phyloP scores from a whole-genome alignment of 2,797 vertebrate species.

The Danio tinwini region DNA sequence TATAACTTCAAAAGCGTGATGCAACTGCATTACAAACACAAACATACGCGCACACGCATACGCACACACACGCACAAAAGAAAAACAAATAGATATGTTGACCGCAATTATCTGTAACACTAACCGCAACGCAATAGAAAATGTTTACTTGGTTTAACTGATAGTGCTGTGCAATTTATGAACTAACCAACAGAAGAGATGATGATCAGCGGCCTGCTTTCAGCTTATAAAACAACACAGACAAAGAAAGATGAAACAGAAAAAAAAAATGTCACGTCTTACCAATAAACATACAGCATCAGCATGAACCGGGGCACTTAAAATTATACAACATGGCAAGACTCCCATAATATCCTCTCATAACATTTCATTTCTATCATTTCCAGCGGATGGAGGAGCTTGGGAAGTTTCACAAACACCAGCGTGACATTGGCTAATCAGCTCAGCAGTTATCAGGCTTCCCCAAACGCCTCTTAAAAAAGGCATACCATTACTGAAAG shows the following conservation, averaged over 20 bases:
- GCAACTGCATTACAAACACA: background rate
- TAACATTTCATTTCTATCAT: background rate
- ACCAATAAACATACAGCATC: background rate
- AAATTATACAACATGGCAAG: slow-evolving; percentile 5
- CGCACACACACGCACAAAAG: too few species aligned
- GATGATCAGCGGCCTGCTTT: background rate
- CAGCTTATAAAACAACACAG: background rate
- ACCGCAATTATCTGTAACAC: slow-evolving; percentile 7
- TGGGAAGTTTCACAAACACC: slow-evolving; percentile 14
- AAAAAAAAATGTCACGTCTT: background rate
- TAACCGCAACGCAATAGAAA: background rate
- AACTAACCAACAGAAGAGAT: slow-evolving; percentile 1
- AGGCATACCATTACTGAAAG: background rate
- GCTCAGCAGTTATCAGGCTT: background rate
- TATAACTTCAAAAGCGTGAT: background rate
- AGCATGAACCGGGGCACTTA: background rate
- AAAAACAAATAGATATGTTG: too few species aligned
- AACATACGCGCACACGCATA: too few species aligned
- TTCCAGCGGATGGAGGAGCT: slow-evolving; percentile 19
- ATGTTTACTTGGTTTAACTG: background rate
- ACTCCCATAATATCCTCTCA: slow-evolving; percentile 13
- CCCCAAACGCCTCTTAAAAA: slow-evolving; percentile 7
- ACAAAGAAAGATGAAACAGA: background rate
- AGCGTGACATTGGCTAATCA: slow-evolving; percentile 3
- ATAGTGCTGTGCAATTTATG: background rate